Conservation (phyloP, 2,888 invertebrate genomes). For the Timema podura region DNA sequence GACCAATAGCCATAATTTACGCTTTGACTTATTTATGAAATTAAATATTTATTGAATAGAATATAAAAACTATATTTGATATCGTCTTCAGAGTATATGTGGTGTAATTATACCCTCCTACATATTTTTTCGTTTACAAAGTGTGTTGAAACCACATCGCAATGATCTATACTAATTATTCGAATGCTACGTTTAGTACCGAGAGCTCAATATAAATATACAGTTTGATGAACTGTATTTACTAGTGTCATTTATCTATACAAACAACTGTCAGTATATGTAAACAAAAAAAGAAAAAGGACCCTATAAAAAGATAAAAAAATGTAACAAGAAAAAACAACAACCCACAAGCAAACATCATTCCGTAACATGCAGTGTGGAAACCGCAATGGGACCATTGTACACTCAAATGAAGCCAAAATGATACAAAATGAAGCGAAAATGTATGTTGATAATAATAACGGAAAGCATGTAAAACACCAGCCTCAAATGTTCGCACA, state of each 20-base stretch:
- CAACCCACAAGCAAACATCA: slow-evolving; percentile 21
- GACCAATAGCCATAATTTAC: too few species aligned
- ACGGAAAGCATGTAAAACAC: slow-evolving; percentile 27
- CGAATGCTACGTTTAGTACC: too few species aligned
- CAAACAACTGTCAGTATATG: not conserved
- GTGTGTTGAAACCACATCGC: too few species aligned
- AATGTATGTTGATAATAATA: slow-evolving; percentile 23
- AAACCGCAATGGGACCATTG: slow-evolving; percentile 24
- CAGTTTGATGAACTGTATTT: not conserved
- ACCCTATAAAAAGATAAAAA: not conserved
- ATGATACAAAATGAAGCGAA: slow-evolving; percentile 25
- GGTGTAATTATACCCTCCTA: too few species aligned
- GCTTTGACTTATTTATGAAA: too few species aligned
- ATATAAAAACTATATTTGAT: too few species aligned
- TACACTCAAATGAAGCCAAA: slow-evolving; percentile 25
- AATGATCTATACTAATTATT: too few species aligned
- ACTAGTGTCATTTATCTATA: not conserved
- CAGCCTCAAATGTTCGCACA: slow-evolving; percentile 21
- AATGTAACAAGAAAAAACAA: slow-evolving; percentile 24
- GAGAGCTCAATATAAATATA: too few species aligned
- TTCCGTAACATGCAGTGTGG: slow-evolving; percentile 11
- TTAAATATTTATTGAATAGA: too few species aligned
- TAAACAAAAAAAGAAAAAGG: not conserved
- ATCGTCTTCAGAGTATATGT: too few species aligned
- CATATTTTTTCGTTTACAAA: too few species aligned